Percentiles rank a stretch among this genome's conserved stretches.
Conservation (phyloP, 2,797 vertebrate genomes). For the Tiaroga cobitis region DNA sequence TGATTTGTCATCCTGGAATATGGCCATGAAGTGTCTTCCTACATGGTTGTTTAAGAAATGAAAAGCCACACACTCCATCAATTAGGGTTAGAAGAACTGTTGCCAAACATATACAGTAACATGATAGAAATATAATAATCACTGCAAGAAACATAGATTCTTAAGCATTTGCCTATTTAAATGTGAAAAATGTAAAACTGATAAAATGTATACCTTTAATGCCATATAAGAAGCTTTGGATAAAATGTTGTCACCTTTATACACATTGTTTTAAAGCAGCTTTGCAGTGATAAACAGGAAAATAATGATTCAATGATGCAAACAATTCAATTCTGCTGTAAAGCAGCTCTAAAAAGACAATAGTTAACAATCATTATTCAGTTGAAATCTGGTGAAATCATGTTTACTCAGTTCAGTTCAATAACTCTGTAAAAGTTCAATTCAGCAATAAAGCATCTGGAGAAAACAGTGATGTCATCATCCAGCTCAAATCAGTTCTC, state of each 20-base stretch:
- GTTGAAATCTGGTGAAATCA: not conserved
- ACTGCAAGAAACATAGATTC: too few species aligned
- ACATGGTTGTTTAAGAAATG: too few species aligned
- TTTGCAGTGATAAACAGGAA: not conserved
- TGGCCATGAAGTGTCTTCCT: too few species aligned
- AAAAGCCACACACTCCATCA: too few species aligned
- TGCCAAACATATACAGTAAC: too few species aligned
- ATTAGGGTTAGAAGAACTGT: too few species aligned
- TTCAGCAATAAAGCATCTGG: too few species aligned
- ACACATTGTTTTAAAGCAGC: not conserved
- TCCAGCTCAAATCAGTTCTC: not conserved
- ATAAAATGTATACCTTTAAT: not conserved
- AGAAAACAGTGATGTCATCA: too few species aligned
- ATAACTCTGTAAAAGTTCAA: not conserved
- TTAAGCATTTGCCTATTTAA: too few species aligned
- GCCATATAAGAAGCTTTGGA: not conserved
- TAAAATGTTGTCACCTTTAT: not conserved
- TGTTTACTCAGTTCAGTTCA: not conserved
- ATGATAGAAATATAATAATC: too few species aligned
- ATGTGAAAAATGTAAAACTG: not conserved
- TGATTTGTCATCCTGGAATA: too few species aligned
- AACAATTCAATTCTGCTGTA: not conserved
- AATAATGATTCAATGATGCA: not conserved
- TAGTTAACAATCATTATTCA: not conserved
- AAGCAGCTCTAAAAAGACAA: not conserved